Evolutionary conservation across 2,113 vertebrate genomes (phyloP).

Genomic region (Rana temporaria): DNA sequence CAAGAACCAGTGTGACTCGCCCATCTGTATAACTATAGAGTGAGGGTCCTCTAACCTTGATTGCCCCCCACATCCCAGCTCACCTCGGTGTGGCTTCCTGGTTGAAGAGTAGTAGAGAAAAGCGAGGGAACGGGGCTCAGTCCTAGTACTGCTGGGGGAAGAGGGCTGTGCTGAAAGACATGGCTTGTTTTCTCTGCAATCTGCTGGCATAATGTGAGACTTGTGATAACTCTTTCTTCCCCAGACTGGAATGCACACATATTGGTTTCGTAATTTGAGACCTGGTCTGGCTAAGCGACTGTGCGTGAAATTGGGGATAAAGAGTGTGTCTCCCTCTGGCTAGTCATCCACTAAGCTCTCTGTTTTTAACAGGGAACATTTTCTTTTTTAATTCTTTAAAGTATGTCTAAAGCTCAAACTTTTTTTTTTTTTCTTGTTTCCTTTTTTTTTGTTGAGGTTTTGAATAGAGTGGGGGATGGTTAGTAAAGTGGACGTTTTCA

Average conservation of each 20-base stretch:
- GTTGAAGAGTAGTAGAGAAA: not conserved
- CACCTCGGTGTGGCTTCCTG: constrained; percentile 26
- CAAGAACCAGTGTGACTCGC: not conserved
- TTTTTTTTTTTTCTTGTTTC: too few species aligned
- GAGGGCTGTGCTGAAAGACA: constrained; percentile 40
- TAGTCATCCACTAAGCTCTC: too few species aligned
- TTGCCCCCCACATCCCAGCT: not conserved
- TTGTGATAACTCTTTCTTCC: constrained; percentile 25
- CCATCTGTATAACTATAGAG: not conserved
- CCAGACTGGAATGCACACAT: constrained; percentile 16
- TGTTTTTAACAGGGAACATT: too few species aligned
- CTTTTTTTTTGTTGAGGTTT: too few species aligned
- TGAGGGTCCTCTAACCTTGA: not conserved
- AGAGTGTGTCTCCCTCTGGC: too few species aligned
- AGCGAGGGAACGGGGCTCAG: constrained; percentile 5
- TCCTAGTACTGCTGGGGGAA: constrained; percentile 14
- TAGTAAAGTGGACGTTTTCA: too few species aligned
- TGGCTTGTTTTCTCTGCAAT: constrained; percentile 33
- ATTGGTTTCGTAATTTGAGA: not conserved
- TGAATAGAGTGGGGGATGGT: too few species aligned
- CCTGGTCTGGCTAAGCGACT: too few species aligned
- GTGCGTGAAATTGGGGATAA: too few species aligned
- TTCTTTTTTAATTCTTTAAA: too few species aligned
- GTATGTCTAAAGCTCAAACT: too few species aligned
- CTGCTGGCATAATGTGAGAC: constrained; percentile 18